Evolutionary conservation across 2,888 invertebrate genomes (phyloP), one percentile per base, ranked within the genome.

Genomic region (Zaprionus obscuricornis): DNA sequence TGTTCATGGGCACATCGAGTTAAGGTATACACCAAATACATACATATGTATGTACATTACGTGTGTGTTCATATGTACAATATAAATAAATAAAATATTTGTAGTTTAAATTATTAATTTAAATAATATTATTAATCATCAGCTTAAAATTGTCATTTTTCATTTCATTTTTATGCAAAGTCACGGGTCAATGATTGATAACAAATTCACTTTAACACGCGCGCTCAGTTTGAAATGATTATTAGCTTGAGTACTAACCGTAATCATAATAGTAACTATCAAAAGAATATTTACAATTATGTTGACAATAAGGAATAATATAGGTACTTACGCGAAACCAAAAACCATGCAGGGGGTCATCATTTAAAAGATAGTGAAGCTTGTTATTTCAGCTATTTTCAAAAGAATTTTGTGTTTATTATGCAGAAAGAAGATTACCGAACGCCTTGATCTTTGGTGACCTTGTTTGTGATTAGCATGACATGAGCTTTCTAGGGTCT

Each of bases 361-460:
- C 37, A 65, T 64, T 74, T 66, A 6, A 37, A 68, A 64, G 82
- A 78, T 85, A 81, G 82, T 84, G 51, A 8, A 18, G 50, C 52
- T 57, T 74, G 58, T 81, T 84, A 40, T 77, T 81, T 84, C 39
- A 66, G 59, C 39, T 59, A 54, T 47, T 59, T 68, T 78, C 37
- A 64, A 66, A 51, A 60, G 66, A 67, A 43, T 66, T 73, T 58
- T 54, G 55, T 66, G 11, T 66, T 65, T 73, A 57, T 65, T 62
- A 82, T 82, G 66, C 78, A 78, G 77, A 77, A 59, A 49, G 34
- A 46, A 62, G 76, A 83, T 77, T 75, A 57, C 50, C 40, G 43
- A 43, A 36, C 57, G 69, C 70, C 68, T 86, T 86, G 88, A 86
- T 74, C 86, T 85, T 79, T 62, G 36, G 55, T 63, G 81, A 78